Percentiles rank a stretch among this genome's conserved stretches.
These are phyloP conservation scores for Timema cristinae DNA, from an alignment of 2,888 invertebrate species.

Conservation along the genomic window DNA sequence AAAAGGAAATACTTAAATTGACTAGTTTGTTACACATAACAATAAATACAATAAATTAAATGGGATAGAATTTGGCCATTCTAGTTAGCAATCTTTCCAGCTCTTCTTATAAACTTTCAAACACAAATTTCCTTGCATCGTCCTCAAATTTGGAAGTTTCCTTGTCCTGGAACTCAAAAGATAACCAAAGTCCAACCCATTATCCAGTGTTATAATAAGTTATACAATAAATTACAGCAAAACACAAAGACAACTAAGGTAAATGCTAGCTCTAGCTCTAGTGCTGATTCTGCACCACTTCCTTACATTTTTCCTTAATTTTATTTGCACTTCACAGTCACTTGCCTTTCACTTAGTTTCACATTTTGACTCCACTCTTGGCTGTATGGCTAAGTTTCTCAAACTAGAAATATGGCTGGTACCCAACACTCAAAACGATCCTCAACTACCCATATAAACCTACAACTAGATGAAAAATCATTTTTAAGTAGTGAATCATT, in stretches of 20 bases:
- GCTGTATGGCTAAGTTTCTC: constrained; percentile 30
- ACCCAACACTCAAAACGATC: constrained; percentile 33
- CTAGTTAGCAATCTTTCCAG: constrained; percentile 34
- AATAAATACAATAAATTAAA: constrained; percentile 34
- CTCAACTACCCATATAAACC: constrained; percentile 35
- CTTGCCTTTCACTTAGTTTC: not conserved
- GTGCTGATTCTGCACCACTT: constrained; percentile 27
- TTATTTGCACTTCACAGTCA: not conserved
- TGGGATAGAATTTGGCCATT: constrained; percentile 37
- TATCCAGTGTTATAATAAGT: constrained; percentile 31
- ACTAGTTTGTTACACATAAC: constrained; percentile 34
- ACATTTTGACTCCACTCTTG: not conserved
- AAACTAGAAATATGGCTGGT: constrained; percentile 35
- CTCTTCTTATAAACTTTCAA: constrained; percentile 31
- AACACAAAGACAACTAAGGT: constrained; percentile 35
- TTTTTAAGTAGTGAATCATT: constrained; percentile 34
- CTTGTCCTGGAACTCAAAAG: constrained; percentile 32
- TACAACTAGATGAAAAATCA: constrained; percentile 36
- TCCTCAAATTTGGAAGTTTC: constrained; percentile 25
- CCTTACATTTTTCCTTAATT: not conserved
- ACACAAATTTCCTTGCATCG: constrained; percentile 31
- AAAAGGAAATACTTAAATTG: constrained; percentile 30
- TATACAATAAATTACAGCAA: constrained; percentile 33
- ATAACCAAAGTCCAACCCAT: constrained; percentile 39
- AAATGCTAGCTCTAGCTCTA: constrained; percentile 32